Evolutionary conservation across 2,113 vertebrate genomes (phyloP).

Genomic region (Pterocles orientalis): DNA sequence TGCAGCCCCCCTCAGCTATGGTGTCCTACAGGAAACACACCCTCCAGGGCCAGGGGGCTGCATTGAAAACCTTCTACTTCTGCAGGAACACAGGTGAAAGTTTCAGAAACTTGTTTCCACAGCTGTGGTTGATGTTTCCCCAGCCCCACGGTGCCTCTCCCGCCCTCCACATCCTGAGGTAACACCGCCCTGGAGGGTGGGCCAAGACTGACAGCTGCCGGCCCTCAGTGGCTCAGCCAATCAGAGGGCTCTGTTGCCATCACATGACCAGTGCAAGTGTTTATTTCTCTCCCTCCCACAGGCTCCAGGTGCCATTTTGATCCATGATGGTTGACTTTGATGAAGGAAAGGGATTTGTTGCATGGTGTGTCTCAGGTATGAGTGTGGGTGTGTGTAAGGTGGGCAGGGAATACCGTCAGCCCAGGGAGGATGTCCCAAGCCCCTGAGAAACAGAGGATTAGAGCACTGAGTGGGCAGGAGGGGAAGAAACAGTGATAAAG

Average conservation of each 20-base stretch:
- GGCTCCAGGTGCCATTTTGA: rapidly evolving
- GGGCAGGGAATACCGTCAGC: rapidly evolving
- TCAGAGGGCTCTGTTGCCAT: background rate
- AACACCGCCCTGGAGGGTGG: rapidly evolving
- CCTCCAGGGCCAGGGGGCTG: rapidly evolving
- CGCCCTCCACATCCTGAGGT: rapidly evolving
- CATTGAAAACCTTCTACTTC: rapidly evolving
- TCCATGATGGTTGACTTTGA: rapidly evolving
- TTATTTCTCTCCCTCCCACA: rapidly evolving
- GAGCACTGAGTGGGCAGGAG: background rate
- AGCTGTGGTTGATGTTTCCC: rapidly evolving
- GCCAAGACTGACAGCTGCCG: rapidly evolving
- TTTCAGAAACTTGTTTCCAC: background rate
- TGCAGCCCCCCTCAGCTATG: background rate
- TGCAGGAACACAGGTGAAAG: rapidly evolving
- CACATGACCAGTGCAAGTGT: background rate
- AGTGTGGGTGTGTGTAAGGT: rapidly evolving
- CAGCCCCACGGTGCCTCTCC: rapidly evolving
- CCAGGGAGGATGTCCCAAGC: rapidly evolving
- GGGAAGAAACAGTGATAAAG: background rate
- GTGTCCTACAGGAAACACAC: rapidly evolving
- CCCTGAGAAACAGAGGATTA: background rate
- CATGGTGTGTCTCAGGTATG: rapidly evolving
- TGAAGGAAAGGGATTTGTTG: rapidly evolving
- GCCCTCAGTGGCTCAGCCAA: background rate